phyloP scores from a whole-genome alignment of 2,113 vertebrate genomes.

The Bucco capensis region DNA sequence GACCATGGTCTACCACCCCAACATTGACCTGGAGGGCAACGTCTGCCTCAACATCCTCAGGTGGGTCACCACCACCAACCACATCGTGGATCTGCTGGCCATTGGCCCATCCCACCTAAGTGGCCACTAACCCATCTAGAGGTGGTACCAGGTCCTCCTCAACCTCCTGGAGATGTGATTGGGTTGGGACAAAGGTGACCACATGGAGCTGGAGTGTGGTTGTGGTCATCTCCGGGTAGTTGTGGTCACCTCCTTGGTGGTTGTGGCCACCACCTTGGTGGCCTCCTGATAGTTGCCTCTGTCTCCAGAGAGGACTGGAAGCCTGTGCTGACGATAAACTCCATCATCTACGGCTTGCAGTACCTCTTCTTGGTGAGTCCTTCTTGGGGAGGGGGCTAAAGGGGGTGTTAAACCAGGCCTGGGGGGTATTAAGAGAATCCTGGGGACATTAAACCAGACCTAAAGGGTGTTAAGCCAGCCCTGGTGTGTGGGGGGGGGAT shows the following conservation, averaged over 20 bases:
- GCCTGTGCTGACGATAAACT: conserved; percentile 95
- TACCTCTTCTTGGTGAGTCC: conserved; percentile 91
- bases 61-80: conserved; percentile 29
- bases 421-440: background rate
- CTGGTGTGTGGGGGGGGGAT: too few species aligned
- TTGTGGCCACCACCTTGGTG: background rate
- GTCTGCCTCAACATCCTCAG: conserved; percentile 98
- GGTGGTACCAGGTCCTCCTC: too few species aligned
- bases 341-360: conserved; percentile 97
- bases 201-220: too few species aligned
- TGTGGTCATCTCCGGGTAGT: too few species aligned
- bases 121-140: too few species aligned
- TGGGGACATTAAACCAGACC: too few species aligned
- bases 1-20: conserved; percentile 97
- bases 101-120: background rate
- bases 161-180: too few species aligned
- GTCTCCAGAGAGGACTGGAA: conserved; percentile 94
- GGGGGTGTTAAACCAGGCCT: background rate
- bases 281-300: background rate
- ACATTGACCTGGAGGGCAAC: conserved; percentile 98
- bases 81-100: too few species aligned
- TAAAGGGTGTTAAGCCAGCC: too few species aligned
- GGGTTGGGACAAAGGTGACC: too few species aligned
- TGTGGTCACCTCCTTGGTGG: too few species aligned
- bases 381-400: too few species aligned